Base-by-base conservation (phyloP, 1,140 invertebrate genomes). In the Planococcus citri region DNA sequence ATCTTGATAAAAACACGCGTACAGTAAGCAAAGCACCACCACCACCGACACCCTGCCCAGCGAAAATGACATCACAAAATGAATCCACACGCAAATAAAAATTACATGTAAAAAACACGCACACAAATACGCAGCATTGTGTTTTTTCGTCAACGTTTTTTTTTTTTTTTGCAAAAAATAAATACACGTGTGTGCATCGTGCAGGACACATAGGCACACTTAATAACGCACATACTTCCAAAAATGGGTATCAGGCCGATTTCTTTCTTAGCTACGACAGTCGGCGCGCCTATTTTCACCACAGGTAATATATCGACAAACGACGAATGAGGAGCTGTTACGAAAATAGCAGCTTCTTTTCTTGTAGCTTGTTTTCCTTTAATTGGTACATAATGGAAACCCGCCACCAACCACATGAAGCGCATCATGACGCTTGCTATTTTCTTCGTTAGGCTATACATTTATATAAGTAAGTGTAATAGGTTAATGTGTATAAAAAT, bases 281-380 rank as follows among this genome's bases (percentile, higher is more conserved):
- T 90, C 2, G 92, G 91, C 24, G 88, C 88, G 27, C 87, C 87
- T 71, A 93, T 83, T 73, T 87, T 84, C 71, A 92, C 85, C 71
- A 92, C 87, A 71, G 88, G 84, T 71, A 95, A 84, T 69, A 90
- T 88, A 80, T 95, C 94, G 79, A 92, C 89, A 83, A 90, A 94
- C 70, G 88, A 88, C 22, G 93, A 95, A 79, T 96, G 94, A 8
- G 94, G 92, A 21, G 91, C 91, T 64, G 92, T 83, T n/a, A 87
- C 88, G 70, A 95, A 79, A 71, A 97, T 87, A 1, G 92, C 90
- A 0, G 92, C 92, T 72, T 92, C 87, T 72, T 85, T 82, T 17
- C 82, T 73, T 1, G 81, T 76, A 20, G 86, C 87, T 74, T 83
- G 81, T 71, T 81, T 80, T 58, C 90, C 90, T 76, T 85, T 87